phyloP scores from a whole-genome alignment of 2,113 vertebrate species.

The Pomatostomus ruficeps region DNA sequence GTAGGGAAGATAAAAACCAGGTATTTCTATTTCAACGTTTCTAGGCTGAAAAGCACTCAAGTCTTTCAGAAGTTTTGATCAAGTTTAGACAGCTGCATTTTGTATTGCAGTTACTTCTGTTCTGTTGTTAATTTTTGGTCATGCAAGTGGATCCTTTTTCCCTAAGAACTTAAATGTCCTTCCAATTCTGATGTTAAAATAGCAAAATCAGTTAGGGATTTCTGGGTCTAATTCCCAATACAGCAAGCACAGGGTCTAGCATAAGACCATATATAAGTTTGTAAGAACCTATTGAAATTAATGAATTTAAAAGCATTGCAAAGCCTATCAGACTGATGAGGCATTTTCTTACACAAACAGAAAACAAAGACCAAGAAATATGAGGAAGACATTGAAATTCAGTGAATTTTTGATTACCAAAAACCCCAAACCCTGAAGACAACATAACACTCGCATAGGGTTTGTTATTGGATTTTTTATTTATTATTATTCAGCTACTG shows the following conservation, averaged over 20 bases:
- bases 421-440: not conserved
- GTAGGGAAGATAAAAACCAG: not conserved
- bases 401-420: not conserved
- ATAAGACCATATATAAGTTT: not conserved
- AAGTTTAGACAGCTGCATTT: not conserved
- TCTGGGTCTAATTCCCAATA: not conserved
- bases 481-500: not conserved
- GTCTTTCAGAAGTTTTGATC: not conserved
- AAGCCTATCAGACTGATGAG: not conserved
- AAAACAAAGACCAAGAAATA: not conserved
- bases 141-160: not conserved
- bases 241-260: not conserved
- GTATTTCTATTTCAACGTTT: not conserved
- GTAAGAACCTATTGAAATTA: not conserved
- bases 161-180: not conserved
- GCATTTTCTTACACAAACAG: not conserved
- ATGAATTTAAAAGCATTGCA: not conserved
- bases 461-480: not conserved
- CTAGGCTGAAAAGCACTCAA: not conserved
- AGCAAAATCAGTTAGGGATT: not conserved
- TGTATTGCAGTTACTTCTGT: not conserved
- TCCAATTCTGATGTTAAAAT: not conserved
- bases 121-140: not conserved
- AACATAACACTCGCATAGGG: rapidly evolving
- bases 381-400: not conserved